Percentiles rank a stretch among this genome's conserved stretches.
Evolutionary conservation across 2,888 invertebrate genomes (phyloP).

Genomic region (Cosmia pyralina): DNA sequence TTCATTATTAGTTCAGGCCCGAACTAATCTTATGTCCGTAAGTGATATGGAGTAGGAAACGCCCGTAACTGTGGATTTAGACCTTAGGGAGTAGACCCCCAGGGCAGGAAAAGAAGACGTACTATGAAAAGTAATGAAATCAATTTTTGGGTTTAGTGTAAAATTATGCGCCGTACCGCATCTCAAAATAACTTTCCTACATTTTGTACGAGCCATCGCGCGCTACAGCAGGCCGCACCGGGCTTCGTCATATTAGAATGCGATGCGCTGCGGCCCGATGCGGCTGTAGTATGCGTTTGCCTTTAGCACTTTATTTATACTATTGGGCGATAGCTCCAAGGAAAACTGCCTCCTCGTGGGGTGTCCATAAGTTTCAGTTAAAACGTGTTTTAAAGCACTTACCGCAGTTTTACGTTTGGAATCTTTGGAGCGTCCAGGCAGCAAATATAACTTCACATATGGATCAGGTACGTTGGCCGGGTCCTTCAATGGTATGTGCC

Average conservation of each 20-base stretch:
- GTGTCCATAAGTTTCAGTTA: too few relatives aligned
- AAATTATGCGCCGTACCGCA: background rate
- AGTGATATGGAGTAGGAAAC: too few relatives aligned
- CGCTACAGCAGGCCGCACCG: background rate
- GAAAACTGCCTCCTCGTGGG: background rate
- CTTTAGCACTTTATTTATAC: background rate
- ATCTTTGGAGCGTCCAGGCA: constrained; percentile 96
- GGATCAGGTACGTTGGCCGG: constrained; percentile 96
- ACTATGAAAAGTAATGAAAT: background rate
- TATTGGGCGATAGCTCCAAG: background rate
- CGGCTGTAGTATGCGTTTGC: background rate
- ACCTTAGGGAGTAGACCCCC: too few relatives aligned
- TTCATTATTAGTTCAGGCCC: too few relatives aligned
- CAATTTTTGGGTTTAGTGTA: background rate
- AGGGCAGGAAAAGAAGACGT: background rate
- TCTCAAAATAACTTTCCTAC: background rate
- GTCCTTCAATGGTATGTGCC: constrained; percentile 95
- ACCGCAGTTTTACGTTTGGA: constrained; percentile 96
- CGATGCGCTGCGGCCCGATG: background rate
- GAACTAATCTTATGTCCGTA: too few relatives aligned
- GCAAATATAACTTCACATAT: constrained; percentile 96
- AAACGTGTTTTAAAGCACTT: constrained; percentile 66
- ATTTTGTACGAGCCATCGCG: background rate
- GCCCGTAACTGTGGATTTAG: too few relatives aligned
- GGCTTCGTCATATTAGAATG: background rate